Conservation (phyloP, 2,888 invertebrate species). For the Oxytorus armatus region DNA sequence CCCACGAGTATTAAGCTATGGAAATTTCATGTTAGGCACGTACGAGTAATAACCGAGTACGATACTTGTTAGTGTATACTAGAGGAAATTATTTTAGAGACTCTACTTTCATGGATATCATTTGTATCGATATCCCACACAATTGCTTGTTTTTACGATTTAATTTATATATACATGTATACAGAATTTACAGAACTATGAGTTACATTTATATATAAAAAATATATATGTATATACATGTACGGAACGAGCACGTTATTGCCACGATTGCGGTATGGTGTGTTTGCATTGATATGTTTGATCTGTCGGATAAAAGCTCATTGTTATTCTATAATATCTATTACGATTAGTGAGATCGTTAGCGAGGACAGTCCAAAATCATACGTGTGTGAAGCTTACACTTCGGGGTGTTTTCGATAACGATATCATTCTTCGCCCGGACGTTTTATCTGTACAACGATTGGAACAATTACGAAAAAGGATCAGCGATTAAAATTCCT, state of each 20-base stretch:
- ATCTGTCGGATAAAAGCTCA: conserved; percentile 36
- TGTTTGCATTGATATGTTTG: conserved; percentile 49
- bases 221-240: conserved; percentile 66
- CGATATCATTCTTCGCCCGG: conserved; percentile 8
- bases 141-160: conserved; percentile 74
- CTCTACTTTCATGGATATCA: conserved; percentile 32
- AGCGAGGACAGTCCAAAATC: not conserved
- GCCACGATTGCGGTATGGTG: conserved; percentile 27
- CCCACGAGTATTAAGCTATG: conserved; percentile 65
- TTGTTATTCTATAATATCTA: conserved; percentile 46
- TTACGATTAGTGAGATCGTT: not conserved
- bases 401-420: not conserved
- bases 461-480: not conserved
- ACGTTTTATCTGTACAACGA: conserved; percentile 8
- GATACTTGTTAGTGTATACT: conserved; percentile 68
- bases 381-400: not conserved
- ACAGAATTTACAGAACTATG: conserved; percentile 69
- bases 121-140: conserved; percentile 43
- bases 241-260: conserved; percentile 59
- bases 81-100: conserved; percentile 55
- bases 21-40: conserved; percentile 71
- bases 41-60: conserved; percentile 69
- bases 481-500: conserved; percentile 13
- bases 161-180: conserved; percentile 73
- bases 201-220: conserved; percentile 58